Evolutionary conservation across 2,888 invertebrate genomes (phyloP).

Genomic region (Dryobotodes eremita): DNA sequence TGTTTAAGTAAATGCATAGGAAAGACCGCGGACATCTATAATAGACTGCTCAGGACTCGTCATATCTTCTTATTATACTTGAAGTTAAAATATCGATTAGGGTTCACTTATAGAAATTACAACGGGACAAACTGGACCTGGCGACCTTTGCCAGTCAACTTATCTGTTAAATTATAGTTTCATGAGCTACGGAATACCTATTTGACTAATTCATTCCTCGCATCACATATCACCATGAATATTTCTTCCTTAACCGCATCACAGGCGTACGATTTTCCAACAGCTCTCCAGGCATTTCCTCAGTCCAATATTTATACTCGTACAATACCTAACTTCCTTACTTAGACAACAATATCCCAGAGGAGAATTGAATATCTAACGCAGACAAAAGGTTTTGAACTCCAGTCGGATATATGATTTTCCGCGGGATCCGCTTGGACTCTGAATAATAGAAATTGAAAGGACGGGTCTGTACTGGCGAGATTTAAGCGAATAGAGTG

Average conservation of each 20-base stretch:
- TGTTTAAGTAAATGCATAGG: background rate
- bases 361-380: constrained; percentile 55
- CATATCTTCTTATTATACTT: background rate
- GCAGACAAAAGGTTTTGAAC: constrained; percentile 57
- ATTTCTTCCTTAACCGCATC: background rate
- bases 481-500: constrained; percentile 41
- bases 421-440: constrained; percentile 58
- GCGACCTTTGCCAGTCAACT: no score
- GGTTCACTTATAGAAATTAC: background rate
- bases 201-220: no score
- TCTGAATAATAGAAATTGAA: constrained; percentile 73
- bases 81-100: background rate
- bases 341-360: constrained; percentile 48
- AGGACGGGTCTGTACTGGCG: constrained; percentile 39
- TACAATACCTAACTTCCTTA: constrained; percentile 36
- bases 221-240: no score
- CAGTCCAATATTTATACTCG: constrained; percentile 27
- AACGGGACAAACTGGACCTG: no score
- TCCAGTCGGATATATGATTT: constrained; percentile 56
- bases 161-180: no score
- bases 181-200: no score
- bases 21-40: background rate
- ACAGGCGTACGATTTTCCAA: background rate
- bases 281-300: background rate
- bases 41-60: no score